Evolutionary conservation across 2,797 vertebrate genomes (phyloP), one percentile per base, ranked within the genome.

Genomic region (Hylomyscus alleni): DNA sequence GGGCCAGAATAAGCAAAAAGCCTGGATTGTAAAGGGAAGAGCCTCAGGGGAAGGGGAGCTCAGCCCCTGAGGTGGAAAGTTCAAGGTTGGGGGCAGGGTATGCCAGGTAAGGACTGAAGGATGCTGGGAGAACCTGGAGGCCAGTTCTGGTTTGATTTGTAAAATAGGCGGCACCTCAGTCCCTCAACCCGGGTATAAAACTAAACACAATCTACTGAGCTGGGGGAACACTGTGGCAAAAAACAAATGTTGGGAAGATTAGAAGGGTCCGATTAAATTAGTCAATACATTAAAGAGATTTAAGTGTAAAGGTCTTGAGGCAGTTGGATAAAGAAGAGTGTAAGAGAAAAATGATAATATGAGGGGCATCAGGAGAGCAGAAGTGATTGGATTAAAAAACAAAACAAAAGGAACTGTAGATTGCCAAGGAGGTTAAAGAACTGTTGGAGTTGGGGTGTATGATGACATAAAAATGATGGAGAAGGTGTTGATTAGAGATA

Each of bases 391-490:
- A 40, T 62, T 40, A 22, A 22, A 58, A 22, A 58, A 20, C 14
- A 15, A 15, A 54, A 15, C 62, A 40, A n/a, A 40, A 78, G 37
- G 4, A 19, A 89, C 47, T 77, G 3, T 34, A 58, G 60, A 65
- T 54, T 56, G 9, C 37, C 34, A 58, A 80, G 22, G 56, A 60
- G 15, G 34, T 75, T 83, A 80, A 67, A 92, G 76, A 40, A 73
- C 82, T 89, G 19, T 37, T 77, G 75, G 56, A 56, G 24, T 15
- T 91, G 65, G 34, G 31, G 34, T 40, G 34, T 47, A 60, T 91
- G 37, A 89, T 20, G 34, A 20, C 86, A 29, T 56, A n/a, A 92
- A 90, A 95, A 40, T 58, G 56, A 87, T 58, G 62, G 54, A 73
- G 34, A 72, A 89, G 75, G 7, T 26, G 11, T n/a, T 77, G 69